Conservation (phyloP, 2,888 invertebrate genomes). For the Rosalia funebris region DNA sequence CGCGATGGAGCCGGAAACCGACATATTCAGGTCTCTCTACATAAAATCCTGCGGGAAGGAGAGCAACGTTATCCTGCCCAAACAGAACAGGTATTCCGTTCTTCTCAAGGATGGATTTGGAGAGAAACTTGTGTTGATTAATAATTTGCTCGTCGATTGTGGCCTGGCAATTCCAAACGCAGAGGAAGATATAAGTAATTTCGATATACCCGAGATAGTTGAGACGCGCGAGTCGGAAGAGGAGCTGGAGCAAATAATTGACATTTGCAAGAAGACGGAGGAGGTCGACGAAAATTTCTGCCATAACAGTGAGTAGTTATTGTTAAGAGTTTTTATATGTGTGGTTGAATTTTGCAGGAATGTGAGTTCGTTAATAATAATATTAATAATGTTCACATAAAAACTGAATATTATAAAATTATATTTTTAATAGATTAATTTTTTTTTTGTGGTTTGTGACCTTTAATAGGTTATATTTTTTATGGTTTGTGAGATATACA, state of each 20-base stretch:
- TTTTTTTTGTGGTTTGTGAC: no score
- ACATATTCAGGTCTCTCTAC: constrained; percentile 63
- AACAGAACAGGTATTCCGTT: constrained; percentile 66
- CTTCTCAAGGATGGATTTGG: constrained; percentile 65
- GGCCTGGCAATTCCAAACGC: constrained; percentile 62
- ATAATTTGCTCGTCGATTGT: constrained; percentile 65
- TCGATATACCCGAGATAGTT: constrained; percentile 38
- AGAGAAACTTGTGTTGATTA: constrained; percentile 64
- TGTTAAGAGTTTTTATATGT: no score
- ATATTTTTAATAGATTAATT: no score
- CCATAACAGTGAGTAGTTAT: neutral
- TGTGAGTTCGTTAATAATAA: no score
- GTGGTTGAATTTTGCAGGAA: no score
- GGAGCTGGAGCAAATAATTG: constrained; percentile 14
- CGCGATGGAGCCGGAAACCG: constrained; percentile 60
- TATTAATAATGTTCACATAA: no score
- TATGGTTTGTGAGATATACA: no score
- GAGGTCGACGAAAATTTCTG: constrained; percentile 18
- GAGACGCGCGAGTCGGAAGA: constrained; percentile 34
- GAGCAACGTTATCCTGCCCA: constrained; percentile 60
- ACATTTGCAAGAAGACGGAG: constrained; percentile 30
- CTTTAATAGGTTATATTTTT: no score
- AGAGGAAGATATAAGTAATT: constrained; percentile 44
- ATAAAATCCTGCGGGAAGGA: constrained; percentile 62
- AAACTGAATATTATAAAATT: no score